These are phyloP conservation scores for Nestor notabilis DNA, from an alignment of 2,113 vertebrate species.

Conservation along the genomic window DNA sequence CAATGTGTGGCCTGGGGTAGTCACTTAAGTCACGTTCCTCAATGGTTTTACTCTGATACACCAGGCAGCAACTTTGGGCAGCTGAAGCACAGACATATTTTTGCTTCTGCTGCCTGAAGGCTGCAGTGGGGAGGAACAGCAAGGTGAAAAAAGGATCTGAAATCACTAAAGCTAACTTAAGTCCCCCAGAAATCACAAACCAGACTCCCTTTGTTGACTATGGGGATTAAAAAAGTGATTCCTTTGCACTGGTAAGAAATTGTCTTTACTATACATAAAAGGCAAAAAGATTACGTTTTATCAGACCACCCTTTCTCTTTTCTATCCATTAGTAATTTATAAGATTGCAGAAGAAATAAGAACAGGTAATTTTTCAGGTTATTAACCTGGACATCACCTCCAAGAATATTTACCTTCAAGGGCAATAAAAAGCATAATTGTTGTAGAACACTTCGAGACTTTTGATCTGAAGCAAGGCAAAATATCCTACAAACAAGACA, in stretches of 20 bases:
- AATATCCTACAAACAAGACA: background rate
- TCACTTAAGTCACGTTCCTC: background rate
- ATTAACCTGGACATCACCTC: background rate
- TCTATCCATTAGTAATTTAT: background rate
- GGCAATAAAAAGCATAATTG: conserved; percentile 16
- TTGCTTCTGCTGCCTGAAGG: background rate
- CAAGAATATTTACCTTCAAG: conserved; percentile 14
- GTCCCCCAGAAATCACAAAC: background rate
- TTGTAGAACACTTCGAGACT: background rate
- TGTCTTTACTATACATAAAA: background rate
- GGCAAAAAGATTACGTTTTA: background rate
- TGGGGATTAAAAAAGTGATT: background rate
- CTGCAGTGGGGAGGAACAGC: background rate
- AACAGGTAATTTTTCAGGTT: conserved; percentile 6
- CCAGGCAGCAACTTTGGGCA: background rate
- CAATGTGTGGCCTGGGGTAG: background rate
- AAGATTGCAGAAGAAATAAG: background rate
- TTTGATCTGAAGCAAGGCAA: background rate
- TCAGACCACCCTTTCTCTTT: background rate
- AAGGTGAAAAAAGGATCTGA: background rate
- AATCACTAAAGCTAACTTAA: background rate
- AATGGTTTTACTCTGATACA: background rate
- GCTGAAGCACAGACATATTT: background rate
- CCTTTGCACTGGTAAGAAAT: background rate
- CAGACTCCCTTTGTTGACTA: background rate